These are phyloP conservation scores for Phrynocephalus vlangalii DNA, from an alignment of 2,797 vertebrate genomes.

Conservation along the genomic window DNA sequence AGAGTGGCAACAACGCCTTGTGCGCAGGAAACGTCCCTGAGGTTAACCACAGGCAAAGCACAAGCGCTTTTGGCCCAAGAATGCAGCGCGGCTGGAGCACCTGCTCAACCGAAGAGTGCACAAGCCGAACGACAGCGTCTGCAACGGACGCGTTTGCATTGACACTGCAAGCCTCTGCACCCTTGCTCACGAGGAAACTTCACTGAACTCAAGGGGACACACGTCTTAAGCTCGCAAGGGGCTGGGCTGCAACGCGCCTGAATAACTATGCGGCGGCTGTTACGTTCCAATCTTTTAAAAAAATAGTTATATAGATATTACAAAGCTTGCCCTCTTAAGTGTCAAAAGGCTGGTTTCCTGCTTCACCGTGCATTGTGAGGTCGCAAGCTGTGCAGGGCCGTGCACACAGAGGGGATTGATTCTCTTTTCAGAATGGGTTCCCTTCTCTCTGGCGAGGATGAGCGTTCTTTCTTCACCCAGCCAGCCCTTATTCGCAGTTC, in stretches of 20 bases:
- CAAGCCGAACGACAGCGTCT: too few relatives aligned
- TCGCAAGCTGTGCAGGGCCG: too few relatives aligned
- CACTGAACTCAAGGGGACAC: too few relatives aligned
- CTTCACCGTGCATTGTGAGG: background rate
- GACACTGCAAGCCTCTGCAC: background rate
- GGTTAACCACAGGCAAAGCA: constrained; percentile 23
- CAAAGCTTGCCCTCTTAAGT: too few relatives aligned
- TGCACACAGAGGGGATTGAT: too few relatives aligned
- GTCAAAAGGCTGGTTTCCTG: background rate
- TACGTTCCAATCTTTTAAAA: too few relatives aligned
- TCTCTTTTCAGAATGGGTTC: background rate
- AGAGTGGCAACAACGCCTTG: background rate
- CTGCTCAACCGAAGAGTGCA: background rate
- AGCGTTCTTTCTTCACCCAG: background rate
- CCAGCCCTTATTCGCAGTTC: background rate
- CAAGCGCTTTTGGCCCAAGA: constrained; percentile 11
- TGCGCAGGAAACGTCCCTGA: constrained; percentile 22
- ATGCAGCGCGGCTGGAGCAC: constrained; percentile 20
- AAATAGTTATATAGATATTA: too few relatives aligned
- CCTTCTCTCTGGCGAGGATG: background rate
- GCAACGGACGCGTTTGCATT: background rate
- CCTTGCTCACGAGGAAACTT: background rate
- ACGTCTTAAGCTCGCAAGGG: too few relatives aligned
- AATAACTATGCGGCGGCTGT: too few relatives aligned
- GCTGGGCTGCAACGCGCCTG: too few relatives aligned